Evolutionary conservation across 2,888 invertebrate species (phyloP).

Genomic region (Junonia oenone): DNA sequence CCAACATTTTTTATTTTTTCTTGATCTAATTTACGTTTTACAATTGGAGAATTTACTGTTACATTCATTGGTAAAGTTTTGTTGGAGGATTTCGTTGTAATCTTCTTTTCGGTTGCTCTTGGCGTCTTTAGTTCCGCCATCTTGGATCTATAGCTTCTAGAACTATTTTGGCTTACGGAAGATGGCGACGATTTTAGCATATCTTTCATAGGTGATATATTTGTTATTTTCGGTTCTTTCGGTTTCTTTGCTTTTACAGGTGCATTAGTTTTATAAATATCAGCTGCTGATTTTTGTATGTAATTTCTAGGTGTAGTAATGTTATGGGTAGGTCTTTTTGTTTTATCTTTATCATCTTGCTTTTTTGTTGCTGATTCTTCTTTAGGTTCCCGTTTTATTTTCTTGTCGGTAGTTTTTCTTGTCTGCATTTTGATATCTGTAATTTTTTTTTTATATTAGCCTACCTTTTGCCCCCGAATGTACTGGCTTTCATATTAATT

Average conservation of each 20-base stretch:
- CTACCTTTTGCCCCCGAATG: background rate
- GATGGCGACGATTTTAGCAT: slow-evolving; percentile 54
- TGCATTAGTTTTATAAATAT: slow-evolving; percentile 59
- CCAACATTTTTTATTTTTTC: slow-evolving; percentile 16
- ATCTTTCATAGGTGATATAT: slow-evolving; percentile 54
- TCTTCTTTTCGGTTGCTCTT: slow-evolving; percentile 28
- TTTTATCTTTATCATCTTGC: slow-evolving; percentile 49
- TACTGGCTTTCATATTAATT: no score
- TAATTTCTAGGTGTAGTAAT: slow-evolving; percentile 52
- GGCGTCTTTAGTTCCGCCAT: slow-evolving; percentile 11
- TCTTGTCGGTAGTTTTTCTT: slow-evolving; percentile 36
- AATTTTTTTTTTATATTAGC: background rate
- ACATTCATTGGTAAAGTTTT: slow-evolving; percentile 46
- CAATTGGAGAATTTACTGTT: slow-evolving; percentile 57
- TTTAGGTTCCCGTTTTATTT: slow-evolving; percentile 40
- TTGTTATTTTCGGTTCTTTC: slow-evolving; percentile 41
- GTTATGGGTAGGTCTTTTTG: slow-evolving; percentile 42
- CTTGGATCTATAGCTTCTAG: slow-evolving; percentile 27
- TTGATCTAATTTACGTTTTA: slow-evolving; percentile 42
- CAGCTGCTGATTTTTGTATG: slow-evolving; percentile 50
- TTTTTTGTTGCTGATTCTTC: slow-evolving; percentile 40
- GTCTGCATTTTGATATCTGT: slow-evolving; percentile 15
- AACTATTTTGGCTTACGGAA: slow-evolving; percentile 40
- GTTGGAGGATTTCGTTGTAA: slow-evolving; percentile 28
- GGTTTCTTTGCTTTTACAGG: no score